Evolutionary conservation across 2,113 vertebrate species (phyloP).

Genomic region (human): GRCh38 chr18:50161501-50162000

Average conservation of each 20-base stretch:
- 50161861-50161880: neutral
- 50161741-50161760: neutral
- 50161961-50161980: conserved; percentile 45
- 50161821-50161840: neutral
- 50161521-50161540: neutral
- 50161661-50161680: neutral
- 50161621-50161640: neutral
- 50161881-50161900: neutral
- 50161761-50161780: neutral
- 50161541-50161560: neutral
- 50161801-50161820: neutral
- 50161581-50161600: neutral
- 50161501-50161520: neutral
- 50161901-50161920: neutral
- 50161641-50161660: no score
- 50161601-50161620: neutral
- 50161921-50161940: neutral
- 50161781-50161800: neutral
- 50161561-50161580: no score
- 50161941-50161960: neutral
- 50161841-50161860: neutral
- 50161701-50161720: neutral
- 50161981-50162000: neutral
- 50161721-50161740: neutral
- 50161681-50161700: neutral